Evolutionary conservation across 2,113 vertebrate species (phyloP).

Genomic region (Otolemur garnettii): DNA sequence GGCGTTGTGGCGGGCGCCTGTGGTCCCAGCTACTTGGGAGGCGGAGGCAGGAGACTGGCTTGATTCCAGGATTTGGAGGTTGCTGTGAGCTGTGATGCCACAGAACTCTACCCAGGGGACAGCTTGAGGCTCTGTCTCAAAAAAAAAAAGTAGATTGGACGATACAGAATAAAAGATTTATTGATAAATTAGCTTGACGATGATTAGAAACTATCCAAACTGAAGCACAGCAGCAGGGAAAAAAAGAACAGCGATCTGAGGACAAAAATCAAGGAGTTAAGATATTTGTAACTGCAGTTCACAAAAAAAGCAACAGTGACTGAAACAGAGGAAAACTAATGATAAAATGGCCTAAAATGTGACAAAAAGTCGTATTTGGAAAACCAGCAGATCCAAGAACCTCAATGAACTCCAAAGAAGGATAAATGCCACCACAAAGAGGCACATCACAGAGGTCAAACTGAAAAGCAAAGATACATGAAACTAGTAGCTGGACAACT

Average conservation of each 20-base stretch:
- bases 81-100: too few relatives aligned
- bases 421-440: background rate
- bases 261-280: background rate
- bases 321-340: background rate
- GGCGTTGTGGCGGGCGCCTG: too few relatives aligned
- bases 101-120: too few relatives aligned
- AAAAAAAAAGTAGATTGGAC: background rate
- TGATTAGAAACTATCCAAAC: conserved; percentile 1
- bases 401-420: background rate
- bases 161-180: background rate
- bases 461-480: conserved; percentile 17
- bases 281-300: background rate
- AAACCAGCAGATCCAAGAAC: conserved; percentile 18
- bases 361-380: background rate
- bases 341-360: background rate
- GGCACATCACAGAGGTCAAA: background rate
- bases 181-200: background rate
- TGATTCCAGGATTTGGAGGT: too few relatives aligned
- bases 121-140: too few relatives aligned
- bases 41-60: too few relatives aligned
- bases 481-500: too few relatives aligned
- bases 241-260: background rate
- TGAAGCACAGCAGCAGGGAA: background rate
- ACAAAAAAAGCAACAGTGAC: background rate
- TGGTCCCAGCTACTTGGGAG: too few relatives aligned